Conservation (phyloP, 2,113 vertebrate species). For the Petrocephalus zakoni region DNA sequence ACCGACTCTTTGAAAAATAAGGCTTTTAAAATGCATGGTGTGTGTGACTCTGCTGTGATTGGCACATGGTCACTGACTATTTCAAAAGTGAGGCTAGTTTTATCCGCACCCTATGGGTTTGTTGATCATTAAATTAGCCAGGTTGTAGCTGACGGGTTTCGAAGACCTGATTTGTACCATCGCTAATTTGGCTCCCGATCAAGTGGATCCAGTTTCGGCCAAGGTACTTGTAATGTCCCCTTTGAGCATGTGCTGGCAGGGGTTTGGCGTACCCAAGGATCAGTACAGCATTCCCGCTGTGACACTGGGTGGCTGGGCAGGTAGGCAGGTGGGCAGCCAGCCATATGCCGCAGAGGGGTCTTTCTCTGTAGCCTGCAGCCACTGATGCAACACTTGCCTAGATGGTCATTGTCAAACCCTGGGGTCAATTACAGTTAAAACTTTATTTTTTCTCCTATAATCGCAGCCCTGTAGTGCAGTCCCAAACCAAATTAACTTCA, state of each 20-base stretch:
- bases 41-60: neutral
- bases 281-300: neutral
- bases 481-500: neutral
- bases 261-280: neutral
- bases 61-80: neutral
- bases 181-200: neutral
- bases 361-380: too few species aligned
- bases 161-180: neutral
- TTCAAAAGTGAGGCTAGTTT: neutral
- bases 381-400: neutral
- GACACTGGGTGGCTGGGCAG: neutral
- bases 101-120: neutral
- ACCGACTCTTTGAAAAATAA: neutral
- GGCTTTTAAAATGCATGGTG: neutral
- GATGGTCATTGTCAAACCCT: neutral
- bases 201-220: neutral
- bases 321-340: neutral
- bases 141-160: neutral
- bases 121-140: neutral
- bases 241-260: neutral
- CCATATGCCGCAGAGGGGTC: neutral
- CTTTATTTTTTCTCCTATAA: neutral
- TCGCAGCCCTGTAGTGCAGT: neutral
- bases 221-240: neutral
- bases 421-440: constrained; percentile 15